Evolutionary conservation across 2,888 invertebrate genomes (phyloP).

Genomic region (Zele albiditarsus): DNA sequence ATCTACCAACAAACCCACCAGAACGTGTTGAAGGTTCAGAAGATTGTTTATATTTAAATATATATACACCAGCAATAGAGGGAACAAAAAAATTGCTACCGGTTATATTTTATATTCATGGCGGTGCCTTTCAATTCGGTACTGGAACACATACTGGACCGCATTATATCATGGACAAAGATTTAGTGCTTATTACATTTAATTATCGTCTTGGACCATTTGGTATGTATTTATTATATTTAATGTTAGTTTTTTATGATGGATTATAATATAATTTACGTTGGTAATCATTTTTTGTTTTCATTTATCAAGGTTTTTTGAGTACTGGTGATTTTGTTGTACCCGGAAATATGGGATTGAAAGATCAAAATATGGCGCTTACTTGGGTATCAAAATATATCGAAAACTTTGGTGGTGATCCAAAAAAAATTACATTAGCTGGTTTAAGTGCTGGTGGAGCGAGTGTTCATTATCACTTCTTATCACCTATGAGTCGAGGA

Average conservation of each 20-base stretch:
- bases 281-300: background rate
- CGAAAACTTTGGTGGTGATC: constrained; percentile 81
- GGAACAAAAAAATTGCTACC: constrained; percentile 45
- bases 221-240: constrained; percentile 71
- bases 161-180: constrained; percentile 76
- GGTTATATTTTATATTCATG: constrained; percentile 55
- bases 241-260: background rate
- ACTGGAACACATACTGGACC: constrained; percentile 75
- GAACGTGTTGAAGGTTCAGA: constrained; percentile 51
- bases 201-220: constrained; percentile 81
- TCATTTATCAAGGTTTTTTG: constrained; percentile 76
- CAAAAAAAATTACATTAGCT: constrained; percentile 78
- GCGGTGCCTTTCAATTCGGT: constrained; percentile 76
- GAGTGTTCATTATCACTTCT: constrained; percentile 80
- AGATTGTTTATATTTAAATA: constrained; percentile 55
- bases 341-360: constrained; percentile 81
- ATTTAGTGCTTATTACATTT: constrained; percentile 79
- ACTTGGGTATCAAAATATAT: constrained; percentile 81
- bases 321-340: constrained; percentile 80
- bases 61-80: constrained; percentile 48
- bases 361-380: constrained; percentile 81
- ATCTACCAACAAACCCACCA: constrained; percentile 40
- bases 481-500: constrained; percentile 78
- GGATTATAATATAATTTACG: constrained; percentile 4
- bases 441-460: constrained; percentile 84